These are phyloP conservation scores for Sebastes nivosus DNA, from an alignment of 2,797 vertebrate species.

Conservation along the genomic window DNA sequence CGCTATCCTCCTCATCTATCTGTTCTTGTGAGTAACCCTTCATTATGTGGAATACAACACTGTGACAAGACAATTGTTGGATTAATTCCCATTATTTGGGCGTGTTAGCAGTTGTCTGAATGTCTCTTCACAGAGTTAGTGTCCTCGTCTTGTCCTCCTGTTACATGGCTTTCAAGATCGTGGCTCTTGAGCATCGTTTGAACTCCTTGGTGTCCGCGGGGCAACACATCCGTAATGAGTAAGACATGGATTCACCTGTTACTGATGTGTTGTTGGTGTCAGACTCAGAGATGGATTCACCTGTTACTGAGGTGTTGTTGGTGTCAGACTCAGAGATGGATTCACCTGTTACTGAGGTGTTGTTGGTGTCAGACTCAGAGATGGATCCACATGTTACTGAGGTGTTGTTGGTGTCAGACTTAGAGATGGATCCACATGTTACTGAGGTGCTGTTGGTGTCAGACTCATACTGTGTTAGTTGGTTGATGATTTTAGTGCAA, in stretches of 20 bases:
- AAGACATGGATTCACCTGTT: constrained; percentile 51
- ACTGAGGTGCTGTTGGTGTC: too few relatives aligned
- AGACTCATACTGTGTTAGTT: not conserved
- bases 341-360: too few relatives aligned
- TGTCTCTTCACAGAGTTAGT: constrained; percentile 81
- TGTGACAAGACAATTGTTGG: not conserved
- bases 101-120: not conserved
- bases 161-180: constrained; percentile 95
- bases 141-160: constrained; percentile 90
- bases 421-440: not conserved
- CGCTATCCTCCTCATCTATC: constrained; percentile 87
- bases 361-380: not conserved
- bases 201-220: constrained; percentile 82
- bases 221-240: constrained; percentile 83
- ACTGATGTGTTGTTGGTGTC: not conserved
- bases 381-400: too few relatives aligned
- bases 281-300: constrained; percentile 38
- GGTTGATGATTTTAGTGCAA: not conserved
- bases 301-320: fast-evolving
- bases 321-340: constrained; percentile 3
- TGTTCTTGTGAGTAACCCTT: constrained; percentile 88
- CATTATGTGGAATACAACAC: constrained; percentile 1
- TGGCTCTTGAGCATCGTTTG: constrained; percentile 87
- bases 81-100: not conserved
- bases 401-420: not conserved